Evolutionary conservation across 2,797 vertebrate species (phyloP).

Genomic region (Poecilia wingei): DNA sequence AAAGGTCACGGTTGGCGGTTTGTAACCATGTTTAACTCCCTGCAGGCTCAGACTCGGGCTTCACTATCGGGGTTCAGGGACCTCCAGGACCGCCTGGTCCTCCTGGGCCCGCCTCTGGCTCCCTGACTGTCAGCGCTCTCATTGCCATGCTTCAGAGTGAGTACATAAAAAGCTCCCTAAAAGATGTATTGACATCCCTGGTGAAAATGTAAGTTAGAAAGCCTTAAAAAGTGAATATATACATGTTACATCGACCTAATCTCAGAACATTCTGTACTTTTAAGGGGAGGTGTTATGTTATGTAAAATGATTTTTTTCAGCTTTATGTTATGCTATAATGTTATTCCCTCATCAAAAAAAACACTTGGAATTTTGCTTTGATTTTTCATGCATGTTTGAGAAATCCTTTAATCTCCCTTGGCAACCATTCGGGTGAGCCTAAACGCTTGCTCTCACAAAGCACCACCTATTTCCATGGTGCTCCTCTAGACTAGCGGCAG

Average conservation of each 20-base stretch:
- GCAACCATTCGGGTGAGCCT: not conserved
- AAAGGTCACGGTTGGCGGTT: not conserved
- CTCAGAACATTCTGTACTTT: not conserved
- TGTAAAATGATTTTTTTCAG: not conserved
- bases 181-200: not conserved
- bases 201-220: not conserved
- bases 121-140: conserved; percentile 81
- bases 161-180: conserved; percentile 50
- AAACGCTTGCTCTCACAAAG: not conserved
- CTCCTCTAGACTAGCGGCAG: not conserved
- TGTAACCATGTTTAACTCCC: conserved; percentile 2
- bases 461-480: not conserved
- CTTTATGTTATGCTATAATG: not conserved
- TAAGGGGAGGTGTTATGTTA: not conserved
- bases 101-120: conserved; percentile 69
- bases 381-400: not conserved
- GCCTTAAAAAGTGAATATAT: not conserved
- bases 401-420: not conserved
- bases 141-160: conserved; percentile 88
- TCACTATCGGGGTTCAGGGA: conserved; percentile 65
- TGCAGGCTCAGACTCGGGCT: conserved; percentile 72
- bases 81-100: conserved; percentile 82
- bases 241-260: not conserved
- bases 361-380: not conserved
- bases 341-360: not conserved